Base-by-base conservation (phyloP, 2,797 vertebrate genomes). In the Huso huso region DNA sequence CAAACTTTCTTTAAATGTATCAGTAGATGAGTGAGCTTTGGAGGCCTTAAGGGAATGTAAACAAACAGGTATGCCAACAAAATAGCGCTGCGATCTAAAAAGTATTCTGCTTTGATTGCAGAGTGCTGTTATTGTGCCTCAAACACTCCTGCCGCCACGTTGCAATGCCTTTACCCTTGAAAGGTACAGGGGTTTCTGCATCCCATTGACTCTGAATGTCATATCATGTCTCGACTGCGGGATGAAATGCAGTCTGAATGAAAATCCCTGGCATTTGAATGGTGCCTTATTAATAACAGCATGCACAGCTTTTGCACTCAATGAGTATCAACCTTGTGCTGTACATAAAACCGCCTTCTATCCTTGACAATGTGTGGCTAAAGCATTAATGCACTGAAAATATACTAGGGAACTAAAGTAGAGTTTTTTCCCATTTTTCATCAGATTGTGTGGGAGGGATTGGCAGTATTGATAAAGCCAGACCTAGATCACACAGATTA, bases 261-360 rank as follows among this genome's bases (percentile, higher is more conserved):
- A 51, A 57, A 58, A 49, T 57, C 61, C 59, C 18, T 75, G 78
- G 77, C 77, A 66, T 58, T 58, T 58, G 55, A 10, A 10, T 58
- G 55, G 55, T 12, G 6, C 55, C 13, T 58, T 75, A 73, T 79
- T 73, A 74, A 68, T 10, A 63, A 73, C 70, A 75, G 74, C 72
- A 75, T 74, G 71, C 77, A 70, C 59, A 70, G 69, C 74, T 66
- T 72, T 52, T 74, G 75, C 75, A 70, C 12, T 81, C 74, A 61
- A 80, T 79, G 71, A 55, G 66, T 62, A 71, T 61, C 60, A n/a
- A 58, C 6, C 11, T 10, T 12, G 55, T 58, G 6, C 55, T 58
- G 55, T 7, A 58, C 13, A n/a, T 58, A n/a, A 58, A 58, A 58
- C 11, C 11, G 55, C 2, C 66, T 49, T 55, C 73, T 12, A 48